These are phyloP conservation scores for Magallana gigas DNA, from an alignment of 1,140 invertebrate species.

Conservation along the genomic window DNA sequence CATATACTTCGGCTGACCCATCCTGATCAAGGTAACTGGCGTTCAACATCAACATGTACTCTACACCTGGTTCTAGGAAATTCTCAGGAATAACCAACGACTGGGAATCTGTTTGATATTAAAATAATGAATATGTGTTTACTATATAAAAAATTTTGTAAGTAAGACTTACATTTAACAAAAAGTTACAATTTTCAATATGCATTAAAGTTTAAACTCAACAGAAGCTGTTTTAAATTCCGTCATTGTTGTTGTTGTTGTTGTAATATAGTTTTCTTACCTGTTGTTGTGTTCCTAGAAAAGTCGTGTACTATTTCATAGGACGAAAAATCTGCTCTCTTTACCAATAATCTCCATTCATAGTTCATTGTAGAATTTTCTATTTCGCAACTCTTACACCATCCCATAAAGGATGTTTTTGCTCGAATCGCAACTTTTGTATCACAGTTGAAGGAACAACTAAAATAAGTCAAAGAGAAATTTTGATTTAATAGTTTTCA, in stretches of 20 bases:
- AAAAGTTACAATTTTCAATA: too few relatives aligned
- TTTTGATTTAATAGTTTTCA: too few relatives aligned
- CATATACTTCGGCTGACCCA: not conserved
- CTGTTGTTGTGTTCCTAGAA: constrained; percentile 11
- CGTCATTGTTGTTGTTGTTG: too few relatives aligned
- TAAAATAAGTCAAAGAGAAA: not conserved
- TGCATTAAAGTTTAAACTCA: too few relatives aligned
- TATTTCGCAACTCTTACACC: not conserved
- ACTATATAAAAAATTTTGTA: too few relatives aligned
- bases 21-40: not conserved
- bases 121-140: too few relatives aligned
- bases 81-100: not conserved
- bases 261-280: not conserved
- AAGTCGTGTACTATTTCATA: not conserved
- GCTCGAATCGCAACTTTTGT: not conserved
- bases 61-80: not conserved
- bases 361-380: not conserved
- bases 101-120: not conserved
- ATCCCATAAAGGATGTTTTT: not conserved
- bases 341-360: not conserved
- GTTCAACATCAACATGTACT: not conserved
- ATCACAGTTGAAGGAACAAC: constrained; percentile 29
- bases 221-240: too few relatives aligned
- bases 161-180: too few relatives aligned
- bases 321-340: not conserved